phyloP scores from a whole-genome alignment of 92 coral and sea anemone species.

The Epizoanthus fatuus region DNA sequence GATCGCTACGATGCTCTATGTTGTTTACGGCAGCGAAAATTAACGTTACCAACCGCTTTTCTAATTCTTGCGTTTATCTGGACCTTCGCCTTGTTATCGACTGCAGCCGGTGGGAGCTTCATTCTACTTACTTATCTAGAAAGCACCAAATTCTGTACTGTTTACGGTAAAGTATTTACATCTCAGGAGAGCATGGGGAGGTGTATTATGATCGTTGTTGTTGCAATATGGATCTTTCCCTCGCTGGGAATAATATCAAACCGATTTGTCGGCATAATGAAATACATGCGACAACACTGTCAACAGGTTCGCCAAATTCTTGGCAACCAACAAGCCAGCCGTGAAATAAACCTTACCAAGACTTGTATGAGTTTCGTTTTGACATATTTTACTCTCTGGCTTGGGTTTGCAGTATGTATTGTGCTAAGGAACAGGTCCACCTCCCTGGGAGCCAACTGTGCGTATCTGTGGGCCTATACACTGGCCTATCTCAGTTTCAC shows the following conservation, averaged over 20 bases:
- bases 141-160: constrained; percentile 24
- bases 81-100: constrained; percentile 52
- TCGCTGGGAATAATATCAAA: constrained; percentile 51
- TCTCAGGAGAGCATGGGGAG: constrained; percentile 38
- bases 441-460: constrained; percentile 50
- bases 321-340: constrained; percentile 36
- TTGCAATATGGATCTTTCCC: constrained; percentile 59
- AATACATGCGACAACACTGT: constrained; percentile 49
- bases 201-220: constrained; percentile 57
- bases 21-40: constrained; percentile 51
- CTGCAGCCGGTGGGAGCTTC: constrained; percentile 52
- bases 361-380: constrained; percentile 36
- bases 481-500: constrained; percentile 61
- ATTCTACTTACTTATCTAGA: constrained; percentile 41
- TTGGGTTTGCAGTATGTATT: constrained; percentile 55
- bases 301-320: constrained; percentile 44
- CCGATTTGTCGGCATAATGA: constrained; percentile 59
- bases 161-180: constrained; percentile 36
- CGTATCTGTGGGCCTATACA: constrained; percentile 66
- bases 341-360: constrained; percentile 61
- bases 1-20: constrained; percentile 74
- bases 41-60: constrained; percentile 34
- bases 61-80: constrained; percentile 44
- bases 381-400: constrained; percentile 57
- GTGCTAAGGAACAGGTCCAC: constrained; percentile 52